These are phyloP conservation scores for Arion vulgaris DNA, from an alignment of 1,140 invertebrate species.

Conservation along the genomic window DNA sequence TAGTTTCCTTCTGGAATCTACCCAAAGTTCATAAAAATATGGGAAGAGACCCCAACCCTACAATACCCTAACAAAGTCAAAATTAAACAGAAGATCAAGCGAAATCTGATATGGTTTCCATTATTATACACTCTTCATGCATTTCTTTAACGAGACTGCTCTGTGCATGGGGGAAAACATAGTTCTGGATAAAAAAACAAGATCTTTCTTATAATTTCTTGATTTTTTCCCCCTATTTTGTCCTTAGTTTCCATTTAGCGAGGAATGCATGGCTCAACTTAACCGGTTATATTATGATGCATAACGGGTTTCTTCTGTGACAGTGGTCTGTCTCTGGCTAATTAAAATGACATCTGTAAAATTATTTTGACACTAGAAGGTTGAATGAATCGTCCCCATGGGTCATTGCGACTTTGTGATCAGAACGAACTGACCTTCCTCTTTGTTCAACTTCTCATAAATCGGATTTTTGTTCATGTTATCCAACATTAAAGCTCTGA, in stretches of 20 bases:
- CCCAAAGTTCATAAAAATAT: too few species aligned
- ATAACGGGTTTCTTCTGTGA: background rate
- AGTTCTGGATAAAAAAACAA: too few species aligned
- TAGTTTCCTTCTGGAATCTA: too few species aligned
- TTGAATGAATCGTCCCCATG: background rate
- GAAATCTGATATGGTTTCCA: too few species aligned
- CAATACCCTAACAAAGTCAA: too few species aligned
- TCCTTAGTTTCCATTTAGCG: background rate
- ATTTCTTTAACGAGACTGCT: too few species aligned
- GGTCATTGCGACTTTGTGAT: background rate
- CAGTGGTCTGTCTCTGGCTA: background rate
- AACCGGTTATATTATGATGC: background rate
- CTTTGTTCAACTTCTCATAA: background rate
- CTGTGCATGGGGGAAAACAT: too few species aligned
- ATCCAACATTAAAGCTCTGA: background rate
- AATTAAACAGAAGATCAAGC: too few species aligned
- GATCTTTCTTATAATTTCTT: too few species aligned
- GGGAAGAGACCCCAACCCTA: too few species aligned
- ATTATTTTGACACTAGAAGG: background rate
- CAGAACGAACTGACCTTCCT: background rate
- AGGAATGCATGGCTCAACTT: background rate
- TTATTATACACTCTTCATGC: too few species aligned
- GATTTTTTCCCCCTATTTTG: too few species aligned
- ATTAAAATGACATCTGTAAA: background rate
- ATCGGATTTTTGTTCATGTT: background rate